Evolutionary conservation across 2,113 vertebrate genomes (phyloP), one percentile per base, ranked within the genome.

Genomic region (Myiopsitta monachus): DNA sequence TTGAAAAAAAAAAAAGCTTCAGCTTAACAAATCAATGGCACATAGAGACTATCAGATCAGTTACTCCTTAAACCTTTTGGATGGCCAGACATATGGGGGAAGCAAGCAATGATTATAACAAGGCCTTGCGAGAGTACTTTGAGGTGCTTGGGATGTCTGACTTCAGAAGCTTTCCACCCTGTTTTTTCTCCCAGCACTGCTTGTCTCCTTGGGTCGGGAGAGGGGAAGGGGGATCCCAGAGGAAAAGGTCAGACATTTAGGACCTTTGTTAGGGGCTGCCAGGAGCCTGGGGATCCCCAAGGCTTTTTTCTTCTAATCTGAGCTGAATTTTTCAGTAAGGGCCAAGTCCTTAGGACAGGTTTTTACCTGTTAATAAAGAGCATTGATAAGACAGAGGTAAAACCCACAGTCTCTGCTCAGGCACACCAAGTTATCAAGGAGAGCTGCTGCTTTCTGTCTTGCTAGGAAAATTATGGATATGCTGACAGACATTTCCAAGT

Each of bases 51-150:
- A 97, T 95, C 97, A 97, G 96, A 96, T 97, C 97, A 94, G 94
- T 97, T 96, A 95, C 96, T 95, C 84, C 95, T 95, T 95, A 97
- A 97, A 97, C 84, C 95, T 96, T 97, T 96, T 76, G 87, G 92
- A 92, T 1, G 23, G 82, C 73, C 89, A 97, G 89, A 95, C 96
- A 97, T 96, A 96, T 93, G 97, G 96, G 89, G 64, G 52, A 95
- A 95, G 76, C 80, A 95, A 88, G 92, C 59, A 69, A 57, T 83
- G 91, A 96, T 94, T 96, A 90, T 88, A 94, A 96, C 81, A 81
- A 94, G 83, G 83, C 70, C 59, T 95, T 96, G 83, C 6, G 6
- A 87, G 88, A 51, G 75, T 57, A 74, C 92, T 92, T 94, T 94
- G 88, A 7, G 1, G 63, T 63, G 83, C 73, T 86, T 91, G 79